phyloP scores from a whole-genome alignment of 2,888 invertebrate species.

The Argynnis bischoffii region DNA sequence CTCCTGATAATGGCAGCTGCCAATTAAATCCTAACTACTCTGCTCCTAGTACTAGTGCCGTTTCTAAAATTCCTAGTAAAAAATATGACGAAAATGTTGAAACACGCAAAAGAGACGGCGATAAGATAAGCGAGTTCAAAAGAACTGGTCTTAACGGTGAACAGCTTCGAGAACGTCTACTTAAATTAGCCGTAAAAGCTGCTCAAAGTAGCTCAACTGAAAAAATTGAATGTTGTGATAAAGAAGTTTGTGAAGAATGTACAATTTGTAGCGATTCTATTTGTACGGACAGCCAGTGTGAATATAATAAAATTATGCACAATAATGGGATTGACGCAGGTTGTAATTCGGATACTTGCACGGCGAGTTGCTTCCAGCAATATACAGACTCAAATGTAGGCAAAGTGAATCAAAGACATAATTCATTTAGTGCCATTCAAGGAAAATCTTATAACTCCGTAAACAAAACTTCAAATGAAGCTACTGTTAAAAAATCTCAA shows the following conservation, averaged over 20 bases:
- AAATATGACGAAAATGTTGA: slow-evolving; percentile 54
- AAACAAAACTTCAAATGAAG: slow-evolving; percentile 59
- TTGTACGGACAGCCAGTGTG: slow-evolving; percentile 78
- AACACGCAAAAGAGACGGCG: slow-evolving; percentile 55
- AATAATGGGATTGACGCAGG: slow-evolving; percentile 71
- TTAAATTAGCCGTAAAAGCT: slow-evolving; percentile 83
- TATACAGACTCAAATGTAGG: slow-evolving; percentile 57
- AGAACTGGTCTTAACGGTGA: slow-evolving; percentile 83
- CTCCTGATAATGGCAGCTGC: slow-evolving; percentile 82
- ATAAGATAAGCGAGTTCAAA: slow-evolving; percentile 72
- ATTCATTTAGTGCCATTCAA: slow-evolving; percentile 76
- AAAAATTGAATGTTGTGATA: slow-evolving; percentile 80
- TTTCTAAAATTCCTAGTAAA: slow-evolving; percentile 55
- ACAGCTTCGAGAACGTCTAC: slow-evolving; percentile 84
- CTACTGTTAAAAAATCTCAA: slow-evolving; percentile 74
- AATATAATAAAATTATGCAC: slow-evolving; percentile 76
- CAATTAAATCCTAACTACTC: slow-evolving; percentile 76
- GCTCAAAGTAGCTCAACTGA: slow-evolving; percentile 70
- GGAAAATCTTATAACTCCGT: slow-evolving; percentile 63
- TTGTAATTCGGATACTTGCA: slow-evolving; percentile 73
- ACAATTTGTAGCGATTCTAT: slow-evolving; percentile 79
- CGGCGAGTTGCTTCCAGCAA: slow-evolving; percentile 70
- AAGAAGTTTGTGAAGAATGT: slow-evolving; percentile 77
- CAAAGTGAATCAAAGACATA: slow-evolving; percentile 72
- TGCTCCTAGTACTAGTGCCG: slow-evolving; percentile 59